Base-by-base conservation (phyloP, 2,797 vertebrate species). In the Parambassis ranga region DNA sequence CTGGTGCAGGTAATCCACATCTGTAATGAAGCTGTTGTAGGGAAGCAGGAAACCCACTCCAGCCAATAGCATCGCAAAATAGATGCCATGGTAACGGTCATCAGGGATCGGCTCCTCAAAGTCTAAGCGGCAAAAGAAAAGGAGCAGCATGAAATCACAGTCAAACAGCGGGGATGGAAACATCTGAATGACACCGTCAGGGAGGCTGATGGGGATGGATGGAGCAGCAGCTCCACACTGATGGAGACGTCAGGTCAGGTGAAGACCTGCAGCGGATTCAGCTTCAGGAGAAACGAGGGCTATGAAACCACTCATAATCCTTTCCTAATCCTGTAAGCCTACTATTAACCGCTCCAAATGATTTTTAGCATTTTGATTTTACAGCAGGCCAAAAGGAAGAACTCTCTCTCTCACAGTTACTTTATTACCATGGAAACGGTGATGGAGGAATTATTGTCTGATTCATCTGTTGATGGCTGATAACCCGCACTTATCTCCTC, bases 11-110 rank as follows among this genome's bases (percentile, higher is more conserved):
- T 98, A 97, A 82, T 99, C 97, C 56, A 98, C 97, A 0, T 98
- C 97, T 0, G 96, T 98, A 84, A 98, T 98, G 68, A 99, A 99
- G 64, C 97, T 98, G 90, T 99, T 99, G 90, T 99, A 99, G 0
- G 97, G 97, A 73, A 99, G 92, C 65, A 99, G 93, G 86, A 99
- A 99, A 26, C 97, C 97, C 41, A 98, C 96, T 3, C 97, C 97
- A 0, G 97, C 97, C 86, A 99, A 89, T 50, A 98, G 87, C 97
- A 98, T 98, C 1, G 97, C 96, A 35, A 98, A 98, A 77, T 98
- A 99, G 86, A 99, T 96, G 65, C 95, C 95, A 65, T 97, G 96
- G 89, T 98, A 98, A 73, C 92, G 92, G 85, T 99, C 97, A 4
- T 95, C 93, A 1, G 97, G 96, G 44, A 93, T 91, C 0, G 93